These are phyloP conservation scores for Caretta caretta DNA, from an alignment of 2,113 vertebrate genomes.

Conservation along the genomic window DNA sequence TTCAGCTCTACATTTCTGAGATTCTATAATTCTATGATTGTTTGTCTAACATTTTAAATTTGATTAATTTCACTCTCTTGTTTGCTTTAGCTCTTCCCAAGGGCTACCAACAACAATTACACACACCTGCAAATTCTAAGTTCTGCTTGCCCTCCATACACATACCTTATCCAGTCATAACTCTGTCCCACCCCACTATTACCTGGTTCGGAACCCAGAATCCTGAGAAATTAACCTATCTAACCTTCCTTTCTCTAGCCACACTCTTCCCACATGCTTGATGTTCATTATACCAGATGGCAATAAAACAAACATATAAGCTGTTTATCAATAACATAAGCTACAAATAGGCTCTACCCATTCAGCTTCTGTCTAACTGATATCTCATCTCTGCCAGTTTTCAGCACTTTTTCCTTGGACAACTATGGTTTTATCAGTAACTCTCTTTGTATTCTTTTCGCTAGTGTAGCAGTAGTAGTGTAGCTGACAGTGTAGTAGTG, in stretches of 20 bases:
- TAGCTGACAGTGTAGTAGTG: too few species aligned
- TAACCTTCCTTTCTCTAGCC: background rate
- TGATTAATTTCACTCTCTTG: background rate
- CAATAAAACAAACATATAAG: background rate
- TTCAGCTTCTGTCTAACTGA: background rate
- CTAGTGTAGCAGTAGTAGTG: background rate
- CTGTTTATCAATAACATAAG: background rate
- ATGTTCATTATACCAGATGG: background rate
- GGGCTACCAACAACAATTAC: background rate
- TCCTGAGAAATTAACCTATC: background rate
- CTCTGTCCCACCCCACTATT: background rate
- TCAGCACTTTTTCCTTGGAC: background rate
- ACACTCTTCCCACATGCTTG: background rate
- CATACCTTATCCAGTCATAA: background rate
- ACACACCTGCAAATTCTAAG: background rate
- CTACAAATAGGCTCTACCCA: background rate
- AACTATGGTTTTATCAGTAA: constrained; percentile 19
- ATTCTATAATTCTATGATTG: too few species aligned
- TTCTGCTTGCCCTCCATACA: background rate
- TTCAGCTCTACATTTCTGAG: too few species aligned
- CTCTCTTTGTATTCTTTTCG: background rate
- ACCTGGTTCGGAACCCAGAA: background rate
- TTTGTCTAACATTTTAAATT: background rate
- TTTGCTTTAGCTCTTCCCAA: background rate
- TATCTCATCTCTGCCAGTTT: background rate